A percentile compares a stretch with the other conserved stretches of the same genome.
Conservation (phyloP, 2,797 vertebrate genomes). For the Alcedo atthis region DNA sequence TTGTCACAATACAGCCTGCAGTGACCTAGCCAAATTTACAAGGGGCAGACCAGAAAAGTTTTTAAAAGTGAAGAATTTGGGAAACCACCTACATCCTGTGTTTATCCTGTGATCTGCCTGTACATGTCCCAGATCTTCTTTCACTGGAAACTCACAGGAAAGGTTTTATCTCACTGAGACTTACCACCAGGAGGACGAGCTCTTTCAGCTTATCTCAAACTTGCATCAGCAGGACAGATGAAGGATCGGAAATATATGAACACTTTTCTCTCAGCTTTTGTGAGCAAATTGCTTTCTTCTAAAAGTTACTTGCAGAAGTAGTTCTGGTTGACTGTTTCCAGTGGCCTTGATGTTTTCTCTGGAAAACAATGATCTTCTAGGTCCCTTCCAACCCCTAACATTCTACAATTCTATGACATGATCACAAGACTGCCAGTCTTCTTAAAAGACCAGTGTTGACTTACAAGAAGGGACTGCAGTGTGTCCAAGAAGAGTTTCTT, state of each 20-base stretch:
- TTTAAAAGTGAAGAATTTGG: not conserved
- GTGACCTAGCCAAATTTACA: not conserved
- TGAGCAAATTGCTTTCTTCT: not conserved
- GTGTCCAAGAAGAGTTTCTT: not conserved
- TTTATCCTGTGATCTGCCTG: conserved; percentile 26
- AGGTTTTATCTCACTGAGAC: not conserved
- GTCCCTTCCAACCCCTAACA: too few relatives aligned
- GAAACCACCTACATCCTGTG: conserved; percentile 26
- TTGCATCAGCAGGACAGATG: not conserved
- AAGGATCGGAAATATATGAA: not conserved
- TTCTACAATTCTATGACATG: too few relatives aligned
- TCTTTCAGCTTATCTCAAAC: not conserved
- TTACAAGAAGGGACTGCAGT: not conserved
- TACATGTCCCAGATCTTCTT: not conserved
- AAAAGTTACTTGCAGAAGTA: not conserved
- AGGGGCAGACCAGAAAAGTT: not conserved
- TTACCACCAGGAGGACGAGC: not conserved
- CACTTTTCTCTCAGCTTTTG: not conserved
- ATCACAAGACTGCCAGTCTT: not conserved
- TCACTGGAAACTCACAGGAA: conserved; percentile 2
- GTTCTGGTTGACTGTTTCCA: not conserved
- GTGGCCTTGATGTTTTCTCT: not conserved
- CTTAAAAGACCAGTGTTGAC: not conserved
- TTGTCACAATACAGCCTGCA: not conserved
- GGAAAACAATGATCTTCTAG: not conserved